Evolutionary conservation across 2,888 invertebrate species (phyloP), one percentile per base, ranked within the genome.

Genomic region (Tethea ocularis): DNA sequence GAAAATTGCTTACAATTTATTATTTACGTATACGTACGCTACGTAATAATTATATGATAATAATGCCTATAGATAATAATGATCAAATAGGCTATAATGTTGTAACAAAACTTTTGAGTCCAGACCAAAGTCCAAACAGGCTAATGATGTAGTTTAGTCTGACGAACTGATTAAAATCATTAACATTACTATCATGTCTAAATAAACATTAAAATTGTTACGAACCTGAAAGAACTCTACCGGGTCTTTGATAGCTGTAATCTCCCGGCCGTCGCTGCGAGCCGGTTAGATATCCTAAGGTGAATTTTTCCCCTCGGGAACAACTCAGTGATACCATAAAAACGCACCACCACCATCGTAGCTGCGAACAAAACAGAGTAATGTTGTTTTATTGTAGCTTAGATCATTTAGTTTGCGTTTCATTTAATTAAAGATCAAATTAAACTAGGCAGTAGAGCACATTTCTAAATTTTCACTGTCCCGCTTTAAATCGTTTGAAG

Each of bases 241-340:
- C 95, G 11, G 98, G 98, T 63, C 96, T 94, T 60, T 96, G 95
- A 84, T 98, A 98, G 83, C 95, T 96, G 71, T 95, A 92, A 89
- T 97, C 97, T 22, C 96, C 96, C 22, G 95, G 95, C 61, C 95
- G 94, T 63, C 98, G 93, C 80, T 96, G 95, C 13, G 97, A 97
- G 5, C 98, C 98, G 1, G 97, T 98, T 67, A 98, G 90, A 86
- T 98, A 98, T 56, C 97, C 97, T 63, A 98, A 91, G 22, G 95
- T 96, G 83, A 97, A 97, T 56, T 94, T 94, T 72, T 96, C 91
- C 36, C 83, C 87, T 17, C 67, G 71, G 23, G 84, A 75, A 58
- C 70, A 77, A 60, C 75, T 77, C 52, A 84, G 58, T 51, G 69
- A 66, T 56, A 82, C 68, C 41, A 82, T 59, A 58, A 90, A 68